Percentiles rank a stretch among this genome's conserved stretches.
These are phyloP conservation scores for Sander lucioperca DNA, from an alignment of 2,113 vertebrate species.

Conservation along the genomic window DNA sequence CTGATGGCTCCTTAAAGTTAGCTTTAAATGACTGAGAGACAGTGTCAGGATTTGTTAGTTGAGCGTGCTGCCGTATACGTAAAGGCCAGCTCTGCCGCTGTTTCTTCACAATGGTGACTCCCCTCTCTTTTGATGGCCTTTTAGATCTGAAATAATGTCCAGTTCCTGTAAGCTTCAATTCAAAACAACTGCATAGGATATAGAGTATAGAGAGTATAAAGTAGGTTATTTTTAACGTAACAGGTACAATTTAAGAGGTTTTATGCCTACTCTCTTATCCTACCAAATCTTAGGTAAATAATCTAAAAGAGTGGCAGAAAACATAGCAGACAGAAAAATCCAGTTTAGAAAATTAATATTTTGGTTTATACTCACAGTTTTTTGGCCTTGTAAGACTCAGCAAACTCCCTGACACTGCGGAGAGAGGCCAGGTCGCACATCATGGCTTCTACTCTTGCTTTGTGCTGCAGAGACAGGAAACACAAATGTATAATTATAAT, in stretches of 20 bases:
- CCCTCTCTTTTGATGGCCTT: not conserved
- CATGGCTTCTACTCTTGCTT: slow-evolving; percentile 96
- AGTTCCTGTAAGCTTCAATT: not conserved
- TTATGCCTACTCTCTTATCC: not conserved
- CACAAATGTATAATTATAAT: slow-evolving; percentile 24
- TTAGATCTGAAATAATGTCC: not conserved
- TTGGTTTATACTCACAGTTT: slow-evolving; percentile 90
- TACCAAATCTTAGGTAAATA: not conserved
- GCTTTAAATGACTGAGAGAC: not conserved
- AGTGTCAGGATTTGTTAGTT: not conserved
- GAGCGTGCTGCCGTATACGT: not conserved
- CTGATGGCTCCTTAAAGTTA: not conserved
- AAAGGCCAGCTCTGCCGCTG: not conserved
- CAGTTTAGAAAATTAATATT: not conserved
- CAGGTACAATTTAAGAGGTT: not conserved
- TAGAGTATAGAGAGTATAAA: no score
- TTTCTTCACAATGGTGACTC: not conserved
- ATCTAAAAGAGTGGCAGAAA: not conserved
- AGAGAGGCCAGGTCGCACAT: slow-evolving; percentile 93
- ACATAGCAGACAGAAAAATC: not conserved
- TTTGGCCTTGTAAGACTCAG: slow-evolving; percentile 93
- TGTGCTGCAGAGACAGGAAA: slow-evolving; percentile 86
- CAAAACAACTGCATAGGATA: not conserved
- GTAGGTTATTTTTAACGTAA: no score
- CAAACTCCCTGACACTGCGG: slow-evolving; percentile 91